phyloP scores from a whole-genome alignment of 1,140 invertebrate species.

The Gyrodactylus salaris region DNA sequence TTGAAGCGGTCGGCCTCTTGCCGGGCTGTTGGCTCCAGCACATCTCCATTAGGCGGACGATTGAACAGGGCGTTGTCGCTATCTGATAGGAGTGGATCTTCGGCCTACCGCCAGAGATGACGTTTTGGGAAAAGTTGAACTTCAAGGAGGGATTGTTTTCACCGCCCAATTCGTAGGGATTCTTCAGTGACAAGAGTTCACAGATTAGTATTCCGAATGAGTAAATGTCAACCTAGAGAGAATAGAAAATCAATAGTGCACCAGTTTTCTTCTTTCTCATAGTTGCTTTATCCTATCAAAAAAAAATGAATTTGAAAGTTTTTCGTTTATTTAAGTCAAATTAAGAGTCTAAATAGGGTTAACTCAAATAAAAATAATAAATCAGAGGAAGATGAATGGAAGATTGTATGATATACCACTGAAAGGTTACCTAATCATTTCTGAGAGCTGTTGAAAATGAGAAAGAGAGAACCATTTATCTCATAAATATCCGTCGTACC shows the following conservation, averaged over 20 bases:
- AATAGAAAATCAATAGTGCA: conserved; percentile 18
- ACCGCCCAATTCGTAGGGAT: conserved; percentile 75
- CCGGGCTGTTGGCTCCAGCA: conserved; percentile 64
- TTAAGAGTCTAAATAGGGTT: too few species aligned
- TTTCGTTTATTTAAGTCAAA: too few species aligned
- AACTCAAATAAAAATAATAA: too few species aligned
- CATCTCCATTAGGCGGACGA: conserved; percentile 39
- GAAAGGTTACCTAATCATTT: too few species aligned
- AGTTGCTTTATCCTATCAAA: too few species aligned
- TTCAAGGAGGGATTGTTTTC: conserved; percentile 14
- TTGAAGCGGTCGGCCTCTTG: conserved; percentile 52
- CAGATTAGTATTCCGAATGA: conserved; percentile 98
- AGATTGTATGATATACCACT: too few species aligned
- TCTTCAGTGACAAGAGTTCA: conserved; percentile 57
- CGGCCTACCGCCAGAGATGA: conserved; percentile 63
- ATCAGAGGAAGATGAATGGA: too few species aligned
- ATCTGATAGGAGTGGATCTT: conserved; percentile 26
- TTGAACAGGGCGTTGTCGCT: background rate
- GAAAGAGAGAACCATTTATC: too few species aligned
- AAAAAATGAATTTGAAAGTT: too few species aligned
- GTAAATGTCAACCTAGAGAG: conserved; percentile 90
- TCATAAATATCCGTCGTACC: too few species aligned
- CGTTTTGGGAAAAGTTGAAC: conserved; percentile 43
- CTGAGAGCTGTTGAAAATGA: too few species aligned
- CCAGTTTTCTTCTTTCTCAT: too few species aligned